Evolutionary conservation across 2,797 vertebrate species (phyloP).

Genomic region (Urophycis tenuis): DNA sequence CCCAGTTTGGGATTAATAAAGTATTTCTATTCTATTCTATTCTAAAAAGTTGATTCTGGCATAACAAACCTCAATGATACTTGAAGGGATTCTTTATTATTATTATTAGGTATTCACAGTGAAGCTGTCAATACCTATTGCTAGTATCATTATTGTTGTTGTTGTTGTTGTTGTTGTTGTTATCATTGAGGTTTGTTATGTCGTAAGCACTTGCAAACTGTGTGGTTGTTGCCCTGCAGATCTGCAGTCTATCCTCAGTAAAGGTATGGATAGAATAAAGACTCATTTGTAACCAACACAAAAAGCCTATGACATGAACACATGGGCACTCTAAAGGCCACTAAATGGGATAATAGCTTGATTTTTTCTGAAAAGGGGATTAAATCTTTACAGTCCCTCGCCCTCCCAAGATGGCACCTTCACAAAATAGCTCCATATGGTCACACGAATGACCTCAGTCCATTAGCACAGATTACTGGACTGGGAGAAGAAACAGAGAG

Average conservation of each 20-base stretch:
- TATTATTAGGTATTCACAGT: too few relatives aligned
- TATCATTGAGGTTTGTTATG: not conserved
- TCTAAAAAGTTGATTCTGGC: not conserved
- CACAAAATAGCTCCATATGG: slow-evolving; percentile 52
- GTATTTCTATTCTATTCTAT: too few relatives aligned
- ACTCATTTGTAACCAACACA: too few relatives aligned
- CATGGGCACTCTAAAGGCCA: not conserved
- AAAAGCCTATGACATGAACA: not conserved
- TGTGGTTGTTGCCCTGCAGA: not conserved
- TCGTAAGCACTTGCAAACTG: not conserved
- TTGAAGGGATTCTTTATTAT: too few relatives aligned
- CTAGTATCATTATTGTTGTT: too few relatives aligned
- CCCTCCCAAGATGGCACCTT: slow-evolving; percentile 30
- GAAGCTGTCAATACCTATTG: too few relatives aligned
- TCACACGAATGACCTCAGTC: slow-evolving; percentile 47
- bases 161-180: too few relatives aligned
- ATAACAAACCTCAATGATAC: too few relatives aligned
- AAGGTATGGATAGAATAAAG: too few relatives aligned
- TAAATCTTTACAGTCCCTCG: not conserved
- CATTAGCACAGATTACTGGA: slow-evolving; percentile 48
- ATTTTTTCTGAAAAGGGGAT: not conserved
- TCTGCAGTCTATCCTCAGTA: not conserved
- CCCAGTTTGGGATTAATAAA: too few relatives aligned
- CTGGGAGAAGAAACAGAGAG: not conserved
- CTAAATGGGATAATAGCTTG: not conserved